These are phyloP conservation scores for Auanema sp. DNA, from an alignment of 2,888 invertebrate genomes.

Conservation along the genomic window DNA sequence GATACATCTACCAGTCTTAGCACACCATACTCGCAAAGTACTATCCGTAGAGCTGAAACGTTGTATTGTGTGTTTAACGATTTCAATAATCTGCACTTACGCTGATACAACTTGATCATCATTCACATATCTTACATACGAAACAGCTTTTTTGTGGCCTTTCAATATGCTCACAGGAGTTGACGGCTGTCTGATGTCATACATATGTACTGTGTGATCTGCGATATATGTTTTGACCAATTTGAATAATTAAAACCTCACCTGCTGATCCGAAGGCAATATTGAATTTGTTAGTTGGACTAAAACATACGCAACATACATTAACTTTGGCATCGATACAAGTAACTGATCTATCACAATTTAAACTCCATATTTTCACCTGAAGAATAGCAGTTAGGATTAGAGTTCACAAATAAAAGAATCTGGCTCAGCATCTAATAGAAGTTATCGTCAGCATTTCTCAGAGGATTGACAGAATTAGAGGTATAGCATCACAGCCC, in stretches of 20 bases:
- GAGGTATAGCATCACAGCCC: constrained; percentile 8
- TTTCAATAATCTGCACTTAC: constrained; percentile 56
- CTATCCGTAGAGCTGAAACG: constrained; percentile 80
- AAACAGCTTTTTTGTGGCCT: constrained; percentile 89
- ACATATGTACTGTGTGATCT: constrained; percentile 94
- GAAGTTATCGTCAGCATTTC: constrained; percentile 16
- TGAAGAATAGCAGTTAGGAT: constrained; percentile 3
- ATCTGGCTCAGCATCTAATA: background rate
- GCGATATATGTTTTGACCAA: constrained; percentile 23
- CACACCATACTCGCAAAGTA: constrained; percentile 86
- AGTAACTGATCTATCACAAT: constrained; percentile 81
- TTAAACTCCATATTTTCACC: constrained; percentile 89
- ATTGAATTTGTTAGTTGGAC: constrained; percentile 81
- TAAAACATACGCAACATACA: constrained; percentile 91
- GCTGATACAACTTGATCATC: constrained; percentile 84
- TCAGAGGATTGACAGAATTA: constrained; percentile 34
- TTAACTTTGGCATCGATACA: constrained; percentile 89
- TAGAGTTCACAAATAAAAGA: background rate
- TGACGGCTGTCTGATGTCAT: constrained; percentile 83
- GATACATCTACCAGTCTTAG: constrained; percentile 75
- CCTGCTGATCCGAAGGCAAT: constrained; percentile 89
- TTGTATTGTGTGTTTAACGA: background rate
- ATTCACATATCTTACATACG: constrained; percentile 87
- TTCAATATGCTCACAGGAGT: constrained; percentile 81
- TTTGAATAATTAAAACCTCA: constrained; percentile 30